These are phyloP conservation scores for Troides oblongomaculatus DNA, from an alignment of 2,888 invertebrate genomes.

Conservation along the genomic window DNA sequence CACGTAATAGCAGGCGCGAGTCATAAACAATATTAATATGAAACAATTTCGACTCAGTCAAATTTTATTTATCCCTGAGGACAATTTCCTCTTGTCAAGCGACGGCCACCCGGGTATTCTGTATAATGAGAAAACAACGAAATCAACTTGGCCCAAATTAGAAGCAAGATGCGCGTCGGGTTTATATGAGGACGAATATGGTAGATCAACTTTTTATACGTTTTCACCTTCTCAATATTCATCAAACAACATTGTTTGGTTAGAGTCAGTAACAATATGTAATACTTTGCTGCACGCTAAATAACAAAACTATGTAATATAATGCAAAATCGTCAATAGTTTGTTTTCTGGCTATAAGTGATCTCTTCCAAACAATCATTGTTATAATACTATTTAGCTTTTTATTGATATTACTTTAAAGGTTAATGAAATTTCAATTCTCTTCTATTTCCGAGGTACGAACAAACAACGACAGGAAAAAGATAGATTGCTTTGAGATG, in stretches of 20 bases:
- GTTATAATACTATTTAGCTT: too few species aligned
- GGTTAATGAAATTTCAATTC: too few species aligned
- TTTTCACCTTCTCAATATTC: conserved; percentile 10
- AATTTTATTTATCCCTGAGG: conserved; percentile 73
- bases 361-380: too few species aligned
- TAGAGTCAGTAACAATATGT: not conserved
- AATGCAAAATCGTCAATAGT: too few species aligned
- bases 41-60: conserved; percentile 61
- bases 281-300: not conserved
- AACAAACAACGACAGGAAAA: too few species aligned
- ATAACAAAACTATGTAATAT: too few species aligned
- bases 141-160: conserved; percentile 72
- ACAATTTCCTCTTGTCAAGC: conserved; percentile 75
- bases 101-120: conserved; percentile 72
- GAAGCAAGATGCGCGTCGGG: conserved; percentile 49
- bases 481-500: too few species aligned
- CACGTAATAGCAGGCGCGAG: conserved; percentile 49
- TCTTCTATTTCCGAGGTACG: too few species aligned
- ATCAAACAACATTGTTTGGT: not conserved
- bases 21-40: conserved; percentile 70
- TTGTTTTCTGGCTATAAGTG: too few species aligned
- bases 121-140: conserved; percentile 72
- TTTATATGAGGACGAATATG: conserved; percentile 52
- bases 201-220: conserved; percentile 15
- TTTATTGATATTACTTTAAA: too few species aligned